Conservation (phyloP, 2,888 invertebrate genomes). For the Galeruca laticollis region DNA sequence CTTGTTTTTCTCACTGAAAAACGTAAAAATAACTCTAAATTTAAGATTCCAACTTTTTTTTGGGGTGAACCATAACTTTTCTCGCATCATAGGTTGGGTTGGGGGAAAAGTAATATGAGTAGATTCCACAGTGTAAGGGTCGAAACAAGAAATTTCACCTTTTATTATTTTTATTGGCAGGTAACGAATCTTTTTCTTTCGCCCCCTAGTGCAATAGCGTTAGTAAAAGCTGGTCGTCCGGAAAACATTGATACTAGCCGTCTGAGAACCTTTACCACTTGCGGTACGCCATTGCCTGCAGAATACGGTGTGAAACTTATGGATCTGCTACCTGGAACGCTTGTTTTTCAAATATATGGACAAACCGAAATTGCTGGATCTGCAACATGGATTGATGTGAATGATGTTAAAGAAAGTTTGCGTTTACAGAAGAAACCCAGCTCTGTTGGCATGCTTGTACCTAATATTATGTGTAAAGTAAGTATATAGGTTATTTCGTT, state of each 20-base stretch:
- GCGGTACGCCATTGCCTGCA: slow-evolving; percentile 56
- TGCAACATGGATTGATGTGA: slow-evolving; percentile 53
- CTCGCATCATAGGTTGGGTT: too few relatives aligned
- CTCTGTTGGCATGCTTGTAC: slow-evolving; percentile 55
- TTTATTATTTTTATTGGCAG: slow-evolving; percentile 45
- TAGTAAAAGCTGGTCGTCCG: slow-evolving; percentile 58
- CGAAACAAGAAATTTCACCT: too few relatives aligned
- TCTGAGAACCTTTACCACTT: slow-evolving; percentile 53
- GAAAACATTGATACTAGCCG: slow-evolving; percentile 59
- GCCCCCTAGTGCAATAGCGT: slow-evolving; percentile 54
- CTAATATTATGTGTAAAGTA: slow-evolving; percentile 59
- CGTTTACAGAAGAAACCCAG: slow-evolving; percentile 54
- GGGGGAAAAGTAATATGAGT: too few relatives aligned
- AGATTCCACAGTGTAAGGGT: too few relatives aligned
- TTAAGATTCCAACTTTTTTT: too few relatives aligned
- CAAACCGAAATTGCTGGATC: slow-evolving; percentile 61
- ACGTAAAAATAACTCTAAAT: too few relatives aligned
- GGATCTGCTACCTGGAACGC: slow-evolving; percentile 61
- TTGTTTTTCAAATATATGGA: slow-evolving; percentile 58
- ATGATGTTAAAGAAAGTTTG: slow-evolving; percentile 54
- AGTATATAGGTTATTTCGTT: background rate
- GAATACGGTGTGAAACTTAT: slow-evolving; percentile 54
- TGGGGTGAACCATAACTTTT: too few relatives aligned
- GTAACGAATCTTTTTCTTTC: slow-evolving; percentile 53
- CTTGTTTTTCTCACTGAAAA: too few relatives aligned